phyloP scores from a whole-genome alignment of 2,113 vertebrate species.

The Phaetusa simplex region DNA sequence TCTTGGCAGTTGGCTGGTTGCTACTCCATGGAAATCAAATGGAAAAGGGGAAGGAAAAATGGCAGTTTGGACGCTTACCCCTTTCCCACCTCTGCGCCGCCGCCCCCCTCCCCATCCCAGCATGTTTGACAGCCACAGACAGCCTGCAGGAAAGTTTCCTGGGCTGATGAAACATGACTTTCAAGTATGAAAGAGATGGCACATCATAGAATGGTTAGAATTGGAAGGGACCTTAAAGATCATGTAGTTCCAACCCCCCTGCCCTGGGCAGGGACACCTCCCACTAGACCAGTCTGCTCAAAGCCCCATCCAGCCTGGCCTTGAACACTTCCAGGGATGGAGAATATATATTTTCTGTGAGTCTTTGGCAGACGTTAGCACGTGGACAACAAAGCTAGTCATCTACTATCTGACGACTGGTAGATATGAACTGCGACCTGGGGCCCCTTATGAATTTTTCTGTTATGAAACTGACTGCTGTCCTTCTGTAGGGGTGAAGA shows the following conservation, averaged over 20 bases:
- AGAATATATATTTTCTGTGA: neutral
- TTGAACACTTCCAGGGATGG: neutral
- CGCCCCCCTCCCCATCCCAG: neutral
- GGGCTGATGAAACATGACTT: neutral
- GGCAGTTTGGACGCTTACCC: neutral
- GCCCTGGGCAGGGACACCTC: neutral
- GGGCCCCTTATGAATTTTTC: neutral
- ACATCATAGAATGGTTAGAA: neutral
- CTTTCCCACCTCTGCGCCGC: neutral
- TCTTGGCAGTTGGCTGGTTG: neutral
- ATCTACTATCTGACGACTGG: neutral
- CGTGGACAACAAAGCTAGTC: neutral
- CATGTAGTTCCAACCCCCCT: neutral
- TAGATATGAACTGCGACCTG: neutral
- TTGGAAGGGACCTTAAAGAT: neutral
- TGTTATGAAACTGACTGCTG: neutral
- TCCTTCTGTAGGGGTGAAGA: neutral
- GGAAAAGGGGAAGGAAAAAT: neutral
- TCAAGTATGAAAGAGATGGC: neutral
- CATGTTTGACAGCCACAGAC: neutral
- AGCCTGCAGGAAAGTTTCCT: neutral
- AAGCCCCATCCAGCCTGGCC: neutral
- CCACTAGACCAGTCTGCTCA: neutral
- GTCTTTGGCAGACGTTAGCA: neutral
- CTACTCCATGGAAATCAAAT: neutral